Evolutionary conservation across 1,140 invertebrate genomes (phyloP), one percentile per base, ranked within the genome.

Genomic region (Rhagoletis pomonella): DNA sequence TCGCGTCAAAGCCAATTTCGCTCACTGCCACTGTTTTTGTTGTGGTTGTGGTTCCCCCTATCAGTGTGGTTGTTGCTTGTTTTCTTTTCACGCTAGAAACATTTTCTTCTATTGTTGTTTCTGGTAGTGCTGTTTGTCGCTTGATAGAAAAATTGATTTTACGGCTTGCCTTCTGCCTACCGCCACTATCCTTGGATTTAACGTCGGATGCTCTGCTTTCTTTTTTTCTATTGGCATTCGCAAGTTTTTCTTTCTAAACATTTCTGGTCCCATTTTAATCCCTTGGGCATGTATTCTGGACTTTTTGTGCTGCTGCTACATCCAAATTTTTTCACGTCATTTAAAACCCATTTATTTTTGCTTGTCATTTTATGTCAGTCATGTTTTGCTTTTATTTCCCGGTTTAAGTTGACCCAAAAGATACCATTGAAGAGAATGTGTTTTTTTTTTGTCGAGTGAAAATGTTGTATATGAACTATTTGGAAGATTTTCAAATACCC

Each of bases 221-320:
- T 29, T 29, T 29, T 55, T 55, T 12, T 73, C 67, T 73, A 44
- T 47, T 73, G 67, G 42, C 42, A 44, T 73, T 73, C n/a, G 67
- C 4, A 17, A 55, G 42, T 6, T 39, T 44, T 17, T 73, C 44
- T 69, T 73, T 4, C 4, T 44, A 73, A 47, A 42, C 39, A 73
- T 67, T 29, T 42, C 64, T 67, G 19, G 29, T 17, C 67, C 67
- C 67, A 73, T 47, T 73, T 73, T 44, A 73, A 73, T 73, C 67
- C 67, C 67, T 17, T 47, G 67, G 42, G 67, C 12, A 73, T 73
- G 29, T 47, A 73, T 4, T 39, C 14, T 17, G 44, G 42, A 67
- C 65, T 42, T 67, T 67, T 73, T 44, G 3, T 69, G 42, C 1
- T 7, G 5, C 10, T 55, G 50, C 50, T 12, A 62, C 60, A 62